phyloP scores from a whole-genome alignment of 1,140 invertebrate species.

The Doryteuthis pealeii region DNA sequence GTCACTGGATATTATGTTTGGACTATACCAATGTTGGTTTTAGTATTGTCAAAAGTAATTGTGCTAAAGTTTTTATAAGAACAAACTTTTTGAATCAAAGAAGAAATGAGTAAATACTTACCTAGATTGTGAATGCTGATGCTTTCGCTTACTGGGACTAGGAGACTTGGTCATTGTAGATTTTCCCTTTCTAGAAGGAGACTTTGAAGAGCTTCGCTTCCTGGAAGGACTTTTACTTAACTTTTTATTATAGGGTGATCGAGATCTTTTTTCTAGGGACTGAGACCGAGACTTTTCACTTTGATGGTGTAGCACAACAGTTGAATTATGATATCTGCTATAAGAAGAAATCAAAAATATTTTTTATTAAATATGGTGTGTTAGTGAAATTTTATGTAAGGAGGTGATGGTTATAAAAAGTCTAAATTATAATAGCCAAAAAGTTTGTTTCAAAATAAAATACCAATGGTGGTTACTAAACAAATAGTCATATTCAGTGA shows the following conservation, averaged over 20 bases:
- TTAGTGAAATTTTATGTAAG: no score
- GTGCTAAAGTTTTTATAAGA: no score
- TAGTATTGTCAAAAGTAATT: no score
- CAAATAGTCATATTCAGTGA: no score
- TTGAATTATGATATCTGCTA: not conserved
- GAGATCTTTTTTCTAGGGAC: constrained; percentile 15
- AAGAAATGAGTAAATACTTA: not conserved
- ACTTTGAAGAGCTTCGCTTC: not conserved
- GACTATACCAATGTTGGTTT: no score
- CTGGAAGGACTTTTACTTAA: not conserved
- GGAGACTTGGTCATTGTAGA: not conserved
- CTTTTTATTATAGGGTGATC: constrained; percentile 19
- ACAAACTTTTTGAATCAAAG: no score
- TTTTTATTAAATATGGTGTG: no score
- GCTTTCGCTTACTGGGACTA: not conserved
- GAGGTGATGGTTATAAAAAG: no score
- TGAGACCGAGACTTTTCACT: not conserved
- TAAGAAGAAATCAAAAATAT: not conserved
- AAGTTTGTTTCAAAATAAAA: no score
- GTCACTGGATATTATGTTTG: no score
- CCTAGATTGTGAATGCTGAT: not conserved
- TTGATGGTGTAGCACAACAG: not conserved
- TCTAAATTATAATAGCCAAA: no score
- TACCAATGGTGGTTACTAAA: no score
- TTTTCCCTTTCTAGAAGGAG: not conserved